A percentile compares a stretch with the other conserved stretches of the same genome.
Conservation (phyloP, 53 echinoderm and acorn worm species). For the Echinarachnius parma region DNA sequence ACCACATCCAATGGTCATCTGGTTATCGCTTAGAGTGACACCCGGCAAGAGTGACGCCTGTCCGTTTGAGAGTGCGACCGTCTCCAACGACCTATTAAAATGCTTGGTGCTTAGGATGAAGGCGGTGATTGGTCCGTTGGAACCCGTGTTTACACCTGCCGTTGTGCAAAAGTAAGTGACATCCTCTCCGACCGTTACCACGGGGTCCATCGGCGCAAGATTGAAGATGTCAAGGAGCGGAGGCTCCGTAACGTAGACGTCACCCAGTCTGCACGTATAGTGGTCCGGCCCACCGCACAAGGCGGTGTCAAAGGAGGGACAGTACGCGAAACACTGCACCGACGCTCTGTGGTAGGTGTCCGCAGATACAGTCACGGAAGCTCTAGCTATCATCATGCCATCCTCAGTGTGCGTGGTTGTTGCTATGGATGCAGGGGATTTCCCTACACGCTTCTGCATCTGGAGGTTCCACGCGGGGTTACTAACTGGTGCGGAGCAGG, state of each 20-base stretch:
- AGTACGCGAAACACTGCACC: slow-evolving; percentile 15
- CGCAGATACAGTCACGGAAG: background rate
- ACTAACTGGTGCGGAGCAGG: slow-evolving; percentile 4
- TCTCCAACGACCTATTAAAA: background rate
- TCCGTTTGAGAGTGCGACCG: slow-evolving; percentile 4
- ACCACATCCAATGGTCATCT: slow-evolving; percentile 12
- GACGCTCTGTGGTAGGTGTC: background rate
- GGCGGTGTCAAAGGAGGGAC: background rate
- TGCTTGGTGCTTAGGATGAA: slow-evolving; percentile 7
- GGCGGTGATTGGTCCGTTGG: background rate
- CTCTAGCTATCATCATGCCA: background rate
- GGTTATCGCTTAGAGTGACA: background rate
- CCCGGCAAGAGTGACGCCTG: background rate
- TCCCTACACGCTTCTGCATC: slow-evolving; percentile 2
- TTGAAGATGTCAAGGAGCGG: slow-evolving; percentile 7
- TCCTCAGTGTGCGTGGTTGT: background rate
- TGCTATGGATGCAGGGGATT: background rate
- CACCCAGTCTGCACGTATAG: slow-evolving; percentile 1
- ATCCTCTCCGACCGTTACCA: background rate
- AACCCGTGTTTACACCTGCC: background rate
- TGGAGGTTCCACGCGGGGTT: slow-evolving; percentile 12
- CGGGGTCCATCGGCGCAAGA: slow-evolving; percentile 3
- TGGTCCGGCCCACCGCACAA: background rate
- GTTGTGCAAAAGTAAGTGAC: slow-evolving; percentile 1
- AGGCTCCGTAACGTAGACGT: background rate